These are phyloP conservation scores for Progne subis DNA, from an alignment of 2,113 vertebrate species.

Conservation along the genomic window DNA sequence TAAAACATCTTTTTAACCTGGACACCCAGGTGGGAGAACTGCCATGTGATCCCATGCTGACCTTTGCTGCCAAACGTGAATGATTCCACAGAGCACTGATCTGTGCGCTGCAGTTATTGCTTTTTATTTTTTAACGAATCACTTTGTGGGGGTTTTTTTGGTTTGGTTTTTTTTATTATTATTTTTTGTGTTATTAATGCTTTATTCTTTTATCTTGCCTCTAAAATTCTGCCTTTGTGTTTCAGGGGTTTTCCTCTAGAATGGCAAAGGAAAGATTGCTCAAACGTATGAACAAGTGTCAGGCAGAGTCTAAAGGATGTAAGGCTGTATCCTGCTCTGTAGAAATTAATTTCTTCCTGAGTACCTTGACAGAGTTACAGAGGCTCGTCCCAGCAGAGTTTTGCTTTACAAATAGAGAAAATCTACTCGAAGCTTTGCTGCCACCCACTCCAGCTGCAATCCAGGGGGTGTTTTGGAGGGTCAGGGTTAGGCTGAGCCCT, in stretches of 20 bases:
- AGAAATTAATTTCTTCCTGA: not conserved
- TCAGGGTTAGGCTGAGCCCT: not conserved
- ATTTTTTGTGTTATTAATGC: not conserved
- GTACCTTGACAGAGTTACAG: not conserved
- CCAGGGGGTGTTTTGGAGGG: not conserved
- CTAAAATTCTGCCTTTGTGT: not conserved
- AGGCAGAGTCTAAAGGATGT: not conserved
- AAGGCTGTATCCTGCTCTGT: not conserved
- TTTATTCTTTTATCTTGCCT: not conserved
- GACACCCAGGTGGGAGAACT: not conserved
- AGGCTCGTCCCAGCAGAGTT: not conserved
- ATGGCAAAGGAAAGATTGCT: not conserved
- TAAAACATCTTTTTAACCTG: slow-evolving; percentile 14
- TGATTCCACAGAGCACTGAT: not conserved
- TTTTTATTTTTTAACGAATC: not conserved
- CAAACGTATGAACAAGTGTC: not conserved
- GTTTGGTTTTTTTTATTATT: too few species aligned
- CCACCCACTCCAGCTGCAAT: too few species aligned
- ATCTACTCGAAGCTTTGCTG: too few species aligned
- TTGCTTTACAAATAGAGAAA: not conserved
- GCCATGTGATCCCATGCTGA: not conserved
- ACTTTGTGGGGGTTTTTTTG: not conserved
- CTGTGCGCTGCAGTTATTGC: not conserved
- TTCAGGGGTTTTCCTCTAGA: not conserved
- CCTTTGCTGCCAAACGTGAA: not conserved